Conservation (phyloP, 2,888 invertebrate genomes). For the Cremastobaeus sp. region DNA sequence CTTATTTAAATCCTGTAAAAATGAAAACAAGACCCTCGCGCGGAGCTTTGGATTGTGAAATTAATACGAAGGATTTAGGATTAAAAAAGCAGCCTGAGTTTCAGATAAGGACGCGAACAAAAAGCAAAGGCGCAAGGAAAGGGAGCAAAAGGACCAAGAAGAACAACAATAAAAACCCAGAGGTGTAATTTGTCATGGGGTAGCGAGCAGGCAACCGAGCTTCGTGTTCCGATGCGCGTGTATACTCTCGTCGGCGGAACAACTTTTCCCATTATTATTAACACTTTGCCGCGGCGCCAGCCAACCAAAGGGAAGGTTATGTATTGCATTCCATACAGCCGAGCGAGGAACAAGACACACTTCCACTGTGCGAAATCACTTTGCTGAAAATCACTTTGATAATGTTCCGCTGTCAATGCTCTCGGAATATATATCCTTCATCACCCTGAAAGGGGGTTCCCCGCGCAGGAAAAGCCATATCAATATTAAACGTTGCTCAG, state of each 20-base stretch:
- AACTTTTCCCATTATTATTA: slow-evolving; percentile 76
- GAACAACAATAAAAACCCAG: slow-evolving; percentile 73
- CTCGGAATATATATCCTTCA: too few species aligned
- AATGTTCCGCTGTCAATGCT: slow-evolving; percentile 19
- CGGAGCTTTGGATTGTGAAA: slow-evolving; percentile 19
- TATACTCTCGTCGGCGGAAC: slow-evolving; percentile 48
- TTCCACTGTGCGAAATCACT: slow-evolving; percentile 12
- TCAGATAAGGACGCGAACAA: slow-evolving; percentile 2
- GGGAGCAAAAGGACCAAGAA: slow-evolving; percentile 26
- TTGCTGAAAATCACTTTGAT: slow-evolving; percentile 23
- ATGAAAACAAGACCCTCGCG: slow-evolving; percentile 8
- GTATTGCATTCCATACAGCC: slow-evolving; percentile 33
- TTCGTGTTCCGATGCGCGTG: slow-evolving; percentile 46
- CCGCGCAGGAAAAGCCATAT: too few species aligned
- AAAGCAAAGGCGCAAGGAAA: slow-evolving; percentile 9
- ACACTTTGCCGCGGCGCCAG: slow-evolving; percentile 63
- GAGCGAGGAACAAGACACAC: slow-evolving; percentile 24
- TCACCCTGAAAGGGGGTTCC: too few species aligned
- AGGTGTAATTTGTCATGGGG: slow-evolving; percentile 73
- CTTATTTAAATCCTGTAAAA: slow-evolving; percentile 51
- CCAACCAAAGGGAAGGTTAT: slow-evolving; percentile 18
- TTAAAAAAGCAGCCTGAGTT: slow-evolving; percentile 37
- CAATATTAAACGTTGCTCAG: too few species aligned
- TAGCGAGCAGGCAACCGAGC: slow-evolving; percentile 28
- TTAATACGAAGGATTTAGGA: slow-evolving; percentile 42